Evolutionary conservation across 2,888 invertebrate genomes (phyloP), one percentile per base, ranked within the genome.

Genomic region (Orthosia gothica): DNA sequence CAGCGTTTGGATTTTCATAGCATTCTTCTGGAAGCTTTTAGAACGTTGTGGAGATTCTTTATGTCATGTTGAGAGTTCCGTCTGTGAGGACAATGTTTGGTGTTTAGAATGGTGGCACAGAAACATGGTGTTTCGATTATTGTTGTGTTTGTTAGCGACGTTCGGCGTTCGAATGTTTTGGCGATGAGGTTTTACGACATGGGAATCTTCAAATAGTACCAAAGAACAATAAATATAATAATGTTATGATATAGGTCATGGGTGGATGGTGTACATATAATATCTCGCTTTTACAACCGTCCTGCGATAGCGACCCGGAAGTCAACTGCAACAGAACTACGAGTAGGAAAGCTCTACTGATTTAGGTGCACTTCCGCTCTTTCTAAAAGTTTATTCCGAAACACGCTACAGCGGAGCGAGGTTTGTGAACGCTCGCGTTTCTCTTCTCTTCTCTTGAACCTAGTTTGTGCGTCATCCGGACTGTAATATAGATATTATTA

Each of bases 1-100:
- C 92, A 94, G 82, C 61, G 85, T 91, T 77, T 84, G 89, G 84
- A 90, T 89, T 83, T 81, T 87, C 84, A 88, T 87, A 77, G 76
- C 87, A 87, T 80, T 64, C 50, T 83, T 66, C 59, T 72, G 52
- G 54, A 61, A 32, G 0, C 5, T 69, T 45, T 70, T 68, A 5
- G 57, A 78, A 65, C 12, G 52, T 54, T 50, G 16, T 32, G n/a
- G 15, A 57, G 55, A 49, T 52, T 52, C 32, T 50, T 55, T 61
- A 66, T 18, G 32, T 66, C 47, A 54, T 62, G 45, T 55, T 11
- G 52, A 16, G n/a, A 40, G 0, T 62, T 5, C 23, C 13, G 67
- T 59, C 83, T 85, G 75, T 57, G 40, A 68, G 64, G 68, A 72
- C n/a, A 72, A 81, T 50, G 49, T 26, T 61, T 15, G 15, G 15